Percentiles rank a stretch among this genome's conserved stretches.
phyloP scores from a whole-genome alignment of 2,113 vertebrate species.

The Gracilinanus agilis region DNA sequence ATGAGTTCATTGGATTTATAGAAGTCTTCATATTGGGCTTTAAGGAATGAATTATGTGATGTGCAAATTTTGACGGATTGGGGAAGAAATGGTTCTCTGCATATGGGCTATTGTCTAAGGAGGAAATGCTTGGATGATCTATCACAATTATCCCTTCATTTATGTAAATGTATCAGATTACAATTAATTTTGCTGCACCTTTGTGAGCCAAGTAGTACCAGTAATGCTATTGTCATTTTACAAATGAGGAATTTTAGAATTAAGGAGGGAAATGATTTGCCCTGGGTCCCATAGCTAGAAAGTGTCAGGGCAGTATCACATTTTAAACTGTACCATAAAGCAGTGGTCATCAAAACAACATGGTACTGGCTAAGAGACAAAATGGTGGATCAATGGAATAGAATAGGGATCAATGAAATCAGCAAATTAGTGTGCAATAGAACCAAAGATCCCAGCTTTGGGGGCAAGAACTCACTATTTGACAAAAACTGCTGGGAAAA shows the following conservation, averaged over 20 bases:
- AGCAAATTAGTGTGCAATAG: too few relatives aligned
- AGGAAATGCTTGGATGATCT: neutral
- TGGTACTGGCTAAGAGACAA: too few relatives aligned
- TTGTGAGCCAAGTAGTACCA: neutral
- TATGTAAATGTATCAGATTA: neutral
- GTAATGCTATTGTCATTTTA: neutral
- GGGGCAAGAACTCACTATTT: too few relatives aligned
- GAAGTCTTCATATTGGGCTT: neutral
- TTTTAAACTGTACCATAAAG: too few relatives aligned
- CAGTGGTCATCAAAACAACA: too few relatives aligned
- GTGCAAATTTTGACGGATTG: neutral
- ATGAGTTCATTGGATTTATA: neutral
- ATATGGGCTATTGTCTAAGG: neutral
- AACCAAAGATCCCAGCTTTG: too few relatives aligned
- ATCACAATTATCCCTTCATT: constrained; percentile 27
- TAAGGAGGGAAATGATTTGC: neutral
- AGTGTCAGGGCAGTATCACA: neutral
- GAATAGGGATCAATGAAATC: too few relatives aligned
- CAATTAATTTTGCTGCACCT: constrained; percentile 15
- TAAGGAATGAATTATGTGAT: neutral
- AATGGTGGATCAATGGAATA: too few relatives aligned
- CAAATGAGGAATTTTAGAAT: neutral
- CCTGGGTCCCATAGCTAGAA: neutral
- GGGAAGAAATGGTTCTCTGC: neutral
- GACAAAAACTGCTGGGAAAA: too few relatives aligned